Evolutionary conservation across 2,888 invertebrate species (phyloP), one percentile per base, ranked within the genome.

Genomic region (Mythimna ferrago): DNA sequence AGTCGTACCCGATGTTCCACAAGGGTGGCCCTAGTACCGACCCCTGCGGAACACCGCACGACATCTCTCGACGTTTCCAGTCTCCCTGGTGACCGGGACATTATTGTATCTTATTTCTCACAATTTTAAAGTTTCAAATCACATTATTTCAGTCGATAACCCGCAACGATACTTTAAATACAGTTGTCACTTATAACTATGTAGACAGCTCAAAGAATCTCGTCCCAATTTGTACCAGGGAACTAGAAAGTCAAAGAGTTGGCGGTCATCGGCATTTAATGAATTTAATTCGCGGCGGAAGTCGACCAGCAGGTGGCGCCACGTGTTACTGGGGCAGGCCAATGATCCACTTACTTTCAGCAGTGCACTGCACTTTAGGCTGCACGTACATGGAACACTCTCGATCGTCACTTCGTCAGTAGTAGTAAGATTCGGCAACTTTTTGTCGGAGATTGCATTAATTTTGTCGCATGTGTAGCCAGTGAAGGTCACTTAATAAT

Each of bases 181-280:
- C 35, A 44, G 35, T 71, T 53, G 2, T 11, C n/a, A 26, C 11
- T 1, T 21, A 38, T 21, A 48, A 11, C 48, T 21, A 61, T 35
- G 19, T 38, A 56, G 10, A 58, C 11, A 53, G 14, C 54, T 78
- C 53, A 53, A 57, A 61, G 54, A 73, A 66, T 61, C n/a, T 32
- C 16, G 67, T 58, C 44, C 76, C 65, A 71, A 61, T 71, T 68
- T 54, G 62, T 63, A 80, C 66, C 67, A 75, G 70, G 76, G 67
- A 32, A 48, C 61, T 32, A 68, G 66, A 56, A 64, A 80, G 66
- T 80, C 67, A 80, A 67, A 76, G 67, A 71, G 81, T 66, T 64
- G 68, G 48, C 71, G 85, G 86, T 86, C 82, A 66, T 78, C 73
- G 78, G 64, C 79, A 81, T 84, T 84, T 79, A 73, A 65, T 63